Conservation (phyloP, 2,888 invertebrate species). For the Neria commutata region DNA sequence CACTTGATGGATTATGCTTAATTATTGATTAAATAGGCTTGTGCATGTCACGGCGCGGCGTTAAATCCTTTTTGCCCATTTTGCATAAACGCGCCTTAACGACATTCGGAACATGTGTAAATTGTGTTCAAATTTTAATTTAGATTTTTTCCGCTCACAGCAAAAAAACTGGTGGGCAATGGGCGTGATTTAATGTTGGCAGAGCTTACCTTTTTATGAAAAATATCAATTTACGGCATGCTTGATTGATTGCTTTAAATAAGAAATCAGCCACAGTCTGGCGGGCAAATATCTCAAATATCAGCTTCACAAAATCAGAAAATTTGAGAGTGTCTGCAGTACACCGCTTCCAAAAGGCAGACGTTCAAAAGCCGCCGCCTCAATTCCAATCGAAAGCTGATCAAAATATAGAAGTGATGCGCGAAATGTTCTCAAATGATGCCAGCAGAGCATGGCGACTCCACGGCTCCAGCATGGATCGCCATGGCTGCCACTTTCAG, state of each 20-base stretch:
- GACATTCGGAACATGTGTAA: slow-evolving; percentile 15
- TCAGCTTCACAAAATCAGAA: too few species aligned
- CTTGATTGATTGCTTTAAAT: too few species aligned
- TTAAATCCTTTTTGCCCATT: slow-evolving; percentile 43
- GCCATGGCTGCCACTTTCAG: background rate
- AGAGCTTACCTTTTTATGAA: too few species aligned
- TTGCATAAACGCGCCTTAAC: slow-evolving; percentile 35
- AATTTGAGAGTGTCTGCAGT: too few species aligned
- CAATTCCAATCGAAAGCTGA: background rate
- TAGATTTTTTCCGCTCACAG: background rate
- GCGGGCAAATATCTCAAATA: too few species aligned
- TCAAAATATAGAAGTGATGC: background rate
- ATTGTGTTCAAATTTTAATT: slow-evolving; percentile 11
- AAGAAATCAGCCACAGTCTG: too few species aligned
- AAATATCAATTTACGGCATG: too few species aligned
- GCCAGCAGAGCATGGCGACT: background rate
- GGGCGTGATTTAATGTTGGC: background rate
- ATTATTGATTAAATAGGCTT: slow-evolving; percentile 58
- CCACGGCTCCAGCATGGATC: background rate
- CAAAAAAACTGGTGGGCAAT: too few species aligned
- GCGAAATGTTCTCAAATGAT: slow-evolving; percentile 8
- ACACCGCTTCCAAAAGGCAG: too few species aligned
- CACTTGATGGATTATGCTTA: slow-evolving; percentile 61
- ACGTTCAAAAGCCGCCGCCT: too few species aligned
- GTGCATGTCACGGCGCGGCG: slow-evolving; percentile 44